Conservation (phyloP, 2,888 invertebrate species). For the Ectobius pallidus region DNA sequence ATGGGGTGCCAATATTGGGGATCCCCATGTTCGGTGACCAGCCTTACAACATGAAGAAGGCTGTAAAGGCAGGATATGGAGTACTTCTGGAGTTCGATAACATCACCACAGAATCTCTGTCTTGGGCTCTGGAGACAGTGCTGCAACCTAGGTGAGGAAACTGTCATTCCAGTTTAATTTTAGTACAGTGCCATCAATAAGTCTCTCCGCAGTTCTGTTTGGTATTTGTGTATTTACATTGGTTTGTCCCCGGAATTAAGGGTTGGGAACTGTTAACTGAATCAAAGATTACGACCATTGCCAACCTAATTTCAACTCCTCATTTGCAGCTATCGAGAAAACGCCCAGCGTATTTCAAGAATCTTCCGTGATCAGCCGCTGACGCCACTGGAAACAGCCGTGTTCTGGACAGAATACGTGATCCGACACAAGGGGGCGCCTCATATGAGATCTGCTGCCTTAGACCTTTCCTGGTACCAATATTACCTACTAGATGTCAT, state of each 20-base stretch:
- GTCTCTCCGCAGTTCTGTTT: not conserved
- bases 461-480: too few species aligned
- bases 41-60: constrained; percentile 53
- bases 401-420: too few species aligned
- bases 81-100: constrained; percentile 52
- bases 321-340: not conserved
- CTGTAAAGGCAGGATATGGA: constrained; percentile 53
- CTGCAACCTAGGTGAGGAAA: constrained; percentile 38
- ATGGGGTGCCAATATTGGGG: constrained; percentile 45
- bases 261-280: not conserved
- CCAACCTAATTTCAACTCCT: not conserved
- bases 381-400: too few species aligned
- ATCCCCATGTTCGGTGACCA: constrained; percentile 48
- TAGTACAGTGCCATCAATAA: too few species aligned
- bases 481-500: too few species aligned
- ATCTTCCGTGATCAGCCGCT: too few species aligned
- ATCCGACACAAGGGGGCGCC: too few species aligned
- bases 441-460: too few species aligned
- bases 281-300: not conserved
- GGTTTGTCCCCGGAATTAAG: not conserved
- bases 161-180: not conserved
- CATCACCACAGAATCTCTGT: constrained; percentile 50
- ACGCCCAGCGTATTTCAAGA: not conserved
- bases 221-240: not conserved
- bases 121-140: constrained; percentile 52